Evolutionary conservation across 2,113 vertebrate species (phyloP), one percentile per base, ranked within the genome.

Genomic region (Neodontobutis hainanensis): DNA sequence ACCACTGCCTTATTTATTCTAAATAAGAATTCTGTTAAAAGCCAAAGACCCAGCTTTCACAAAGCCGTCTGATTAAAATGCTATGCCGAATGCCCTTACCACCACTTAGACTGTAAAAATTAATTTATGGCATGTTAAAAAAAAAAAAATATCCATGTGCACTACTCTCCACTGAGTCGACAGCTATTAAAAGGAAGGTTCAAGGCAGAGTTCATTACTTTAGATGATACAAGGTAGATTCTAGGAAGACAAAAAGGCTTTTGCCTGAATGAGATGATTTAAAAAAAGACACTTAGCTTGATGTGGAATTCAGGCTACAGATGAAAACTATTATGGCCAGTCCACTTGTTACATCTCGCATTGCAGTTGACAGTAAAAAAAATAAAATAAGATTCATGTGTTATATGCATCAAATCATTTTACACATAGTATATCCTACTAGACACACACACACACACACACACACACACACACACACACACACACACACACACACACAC

Each of bases 181-280:
- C 65, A 77, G 72, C 90, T 91, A 92, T 91, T 92, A 90, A 90
- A 83, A 81, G 61, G 61, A 70, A 66, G 80, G 87, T 90, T 85
- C 86, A 90, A 91, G 88, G 89, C 71, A 69, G 72, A 82, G 87
- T 86, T 91, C 84, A 86, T 89, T 87, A 84, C 69, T 82, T 88
- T 82, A 75, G 35, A 78, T 34, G 34, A 51, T 0, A 15, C 58
- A 49, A 50, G 11, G 63, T 45, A 36, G 53, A 38, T 38, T 59
- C 58, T 65, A 68, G 40, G 7, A 62, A 34, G 62, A 47, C 68
- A 56, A 82, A 77, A 81, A 78, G 67, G 48, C 36, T 60, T 75
- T 66, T 52, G 52, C 36, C 47, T 65, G 48, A 65, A 65, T 16
- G 49, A 81, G 55, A 61, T 77, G 66, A 70, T 75, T 81, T 78